These are phyloP conservation scores for Dolichopus griseipennis DNA, from an alignment of 2,888 invertebrate species.

Conservation along the genomic window DNA sequence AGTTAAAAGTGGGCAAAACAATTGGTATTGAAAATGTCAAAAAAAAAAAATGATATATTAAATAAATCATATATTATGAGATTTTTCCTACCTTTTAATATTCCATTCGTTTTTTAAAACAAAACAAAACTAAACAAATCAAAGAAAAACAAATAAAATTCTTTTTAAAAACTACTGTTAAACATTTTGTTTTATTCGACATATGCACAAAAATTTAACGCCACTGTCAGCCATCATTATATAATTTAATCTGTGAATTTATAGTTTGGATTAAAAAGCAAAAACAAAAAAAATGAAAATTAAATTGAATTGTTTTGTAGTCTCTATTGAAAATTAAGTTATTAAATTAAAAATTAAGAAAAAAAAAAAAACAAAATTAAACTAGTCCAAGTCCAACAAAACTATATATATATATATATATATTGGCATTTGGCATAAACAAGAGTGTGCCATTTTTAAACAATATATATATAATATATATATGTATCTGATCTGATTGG, in stretches of 20 bases:
- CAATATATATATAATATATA: neutral
- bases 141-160: neutral
- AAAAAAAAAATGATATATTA: no score
- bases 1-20: no score
- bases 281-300: neutral
- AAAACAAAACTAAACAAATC: no score
- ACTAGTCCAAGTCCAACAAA: neutral
- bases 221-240: neutral
- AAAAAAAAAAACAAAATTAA: no score
- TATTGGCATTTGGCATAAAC: neutral
- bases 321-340: neutral
- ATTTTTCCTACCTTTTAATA: no score
- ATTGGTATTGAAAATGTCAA: no score
- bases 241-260: neutral
- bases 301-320: neutral
- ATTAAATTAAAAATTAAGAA: neutral
- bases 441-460: neutral
- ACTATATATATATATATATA: no score
- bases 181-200: no score
- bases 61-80: no score
- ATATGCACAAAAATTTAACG: neutral
- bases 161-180: neutral
- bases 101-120: no score
- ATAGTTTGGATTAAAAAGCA: neutral
- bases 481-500: no score